A percentile compares a stretch with the other conserved stretches of the same genome.
Evolutionary conservation across 2,797 vertebrate genomes (phyloP).

Genomic region (Dallia pectoralis): DNA sequence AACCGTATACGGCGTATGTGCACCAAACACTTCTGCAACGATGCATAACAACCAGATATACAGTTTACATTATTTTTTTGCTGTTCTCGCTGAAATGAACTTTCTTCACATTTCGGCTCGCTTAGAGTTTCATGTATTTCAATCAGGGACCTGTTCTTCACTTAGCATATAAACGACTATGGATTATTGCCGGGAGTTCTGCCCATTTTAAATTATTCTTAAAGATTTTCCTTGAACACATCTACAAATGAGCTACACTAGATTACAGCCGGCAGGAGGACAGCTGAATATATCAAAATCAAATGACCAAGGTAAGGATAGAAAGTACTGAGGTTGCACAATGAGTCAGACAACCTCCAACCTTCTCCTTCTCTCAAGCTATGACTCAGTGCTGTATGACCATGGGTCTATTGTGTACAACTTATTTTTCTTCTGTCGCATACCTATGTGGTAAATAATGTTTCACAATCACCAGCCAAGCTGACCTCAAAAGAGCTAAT

Average conservation of each 20-base stretch:
- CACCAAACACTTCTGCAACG: too few relatives aligned
- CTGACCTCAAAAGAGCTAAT: conserved; percentile 27
- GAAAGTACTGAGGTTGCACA: neutral
- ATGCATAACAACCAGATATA: too few relatives aligned
- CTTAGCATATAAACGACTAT: neutral
- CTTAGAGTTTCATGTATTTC: too few relatives aligned
- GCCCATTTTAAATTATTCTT: neutral
- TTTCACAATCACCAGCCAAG: conserved; percentile 15
- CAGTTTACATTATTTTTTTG: too few relatives aligned
- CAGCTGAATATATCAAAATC: neutral
- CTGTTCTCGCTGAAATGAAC: too few relatives aligned
- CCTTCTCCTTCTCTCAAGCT: neutral
- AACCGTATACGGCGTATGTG: too few relatives aligned
- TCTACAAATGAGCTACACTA: neutral
- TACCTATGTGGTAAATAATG: neutral
- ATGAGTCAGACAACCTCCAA: neutral
- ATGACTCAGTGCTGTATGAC: neutral
- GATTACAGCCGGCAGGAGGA: neutral
- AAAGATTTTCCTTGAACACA: neutral
- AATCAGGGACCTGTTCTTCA: too few relatives aligned
- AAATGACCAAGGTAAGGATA: neutral
- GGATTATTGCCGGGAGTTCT: conserved; percentile 9
- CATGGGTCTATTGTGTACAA: neutral
- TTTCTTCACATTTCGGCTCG: too few relatives aligned
- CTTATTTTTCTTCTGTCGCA: neutral